These are phyloP conservation scores for Glaucomys volans DNA, from an alignment of 2,113 vertebrate species.

Conservation along the genomic window DNA sequence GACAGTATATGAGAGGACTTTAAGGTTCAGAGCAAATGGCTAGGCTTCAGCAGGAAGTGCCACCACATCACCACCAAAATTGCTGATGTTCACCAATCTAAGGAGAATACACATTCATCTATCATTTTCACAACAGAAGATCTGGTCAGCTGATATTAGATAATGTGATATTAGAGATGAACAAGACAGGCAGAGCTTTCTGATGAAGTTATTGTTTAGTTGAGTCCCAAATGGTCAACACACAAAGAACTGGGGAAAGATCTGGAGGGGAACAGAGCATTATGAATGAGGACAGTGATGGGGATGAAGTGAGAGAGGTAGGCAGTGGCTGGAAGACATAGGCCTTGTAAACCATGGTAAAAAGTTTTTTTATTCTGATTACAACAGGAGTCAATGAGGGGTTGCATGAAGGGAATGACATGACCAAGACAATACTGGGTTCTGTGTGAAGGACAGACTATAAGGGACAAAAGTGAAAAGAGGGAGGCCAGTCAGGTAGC, in stretches of 20 bases:
- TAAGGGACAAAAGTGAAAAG: background rate
- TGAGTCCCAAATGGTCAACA: background rate
- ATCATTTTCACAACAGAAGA: background rate
- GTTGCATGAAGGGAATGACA: background rate
- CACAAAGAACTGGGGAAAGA: background rate
- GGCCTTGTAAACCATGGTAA: background rate
- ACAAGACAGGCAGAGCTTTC: background rate
- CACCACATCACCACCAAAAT: background rate
- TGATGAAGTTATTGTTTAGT: background rate
- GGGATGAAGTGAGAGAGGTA: background rate
- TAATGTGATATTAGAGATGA: background rate
- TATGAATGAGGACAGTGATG: background rate
- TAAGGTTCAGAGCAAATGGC: background rate
- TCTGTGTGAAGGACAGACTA: background rate
- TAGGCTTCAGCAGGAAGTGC: background rate
- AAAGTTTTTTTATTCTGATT: constrained; percentile 36
- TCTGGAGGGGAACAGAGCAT: background rate
- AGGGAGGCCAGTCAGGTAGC: background rate
- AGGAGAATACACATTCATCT: background rate
- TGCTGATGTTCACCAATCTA: background rate
- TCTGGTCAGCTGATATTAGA: background rate
- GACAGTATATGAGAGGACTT: background rate
- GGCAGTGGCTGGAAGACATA: background rate
- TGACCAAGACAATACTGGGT: background rate
- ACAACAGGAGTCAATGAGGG: background rate